These are phyloP conservation scores for Alca torda DNA, from an alignment of 2,797 vertebrate species.

Conservation along the genomic window DNA sequence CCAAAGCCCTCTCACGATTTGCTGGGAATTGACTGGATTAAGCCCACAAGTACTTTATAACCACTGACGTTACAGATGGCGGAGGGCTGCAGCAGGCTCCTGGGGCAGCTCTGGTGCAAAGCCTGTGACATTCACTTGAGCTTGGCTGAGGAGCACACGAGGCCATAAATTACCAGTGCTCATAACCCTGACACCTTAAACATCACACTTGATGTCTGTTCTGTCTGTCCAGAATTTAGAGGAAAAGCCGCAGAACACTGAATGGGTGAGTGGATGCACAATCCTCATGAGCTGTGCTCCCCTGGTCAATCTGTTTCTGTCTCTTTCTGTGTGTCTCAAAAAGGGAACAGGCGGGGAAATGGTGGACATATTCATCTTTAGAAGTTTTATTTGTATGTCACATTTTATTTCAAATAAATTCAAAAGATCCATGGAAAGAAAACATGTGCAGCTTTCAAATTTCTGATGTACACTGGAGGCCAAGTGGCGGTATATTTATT, in stretches of 20 bases:
- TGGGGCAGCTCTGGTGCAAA: neutral
- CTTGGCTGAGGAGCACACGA: neutral
- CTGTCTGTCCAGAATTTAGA: neutral
- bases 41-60: neutral
- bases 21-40: neutral
- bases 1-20: neutral
- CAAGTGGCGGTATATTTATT: constrained; percentile 15
- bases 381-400: neutral
- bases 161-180: neutral
- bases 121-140: neutral
- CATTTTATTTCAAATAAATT: constrained; percentile 45
- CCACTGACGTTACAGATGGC: too few species aligned
- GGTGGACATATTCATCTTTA: constrained; percentile 4
- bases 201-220: neutral
- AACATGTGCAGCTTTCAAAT: neutral
- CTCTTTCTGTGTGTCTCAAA: neutral
- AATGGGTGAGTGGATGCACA: neutral
- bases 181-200: neutral
- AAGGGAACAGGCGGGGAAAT: neutral
- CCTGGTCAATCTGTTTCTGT: neutral
- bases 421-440: neutral
- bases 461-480: neutral
- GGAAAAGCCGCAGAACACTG: neutral
- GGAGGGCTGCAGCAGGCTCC: neutral
- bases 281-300: neutral